Evolutionary conservation across 2,113 vertebrate genomes (phyloP).

Genomic region (Ancistrus triradiatus): DNA sequence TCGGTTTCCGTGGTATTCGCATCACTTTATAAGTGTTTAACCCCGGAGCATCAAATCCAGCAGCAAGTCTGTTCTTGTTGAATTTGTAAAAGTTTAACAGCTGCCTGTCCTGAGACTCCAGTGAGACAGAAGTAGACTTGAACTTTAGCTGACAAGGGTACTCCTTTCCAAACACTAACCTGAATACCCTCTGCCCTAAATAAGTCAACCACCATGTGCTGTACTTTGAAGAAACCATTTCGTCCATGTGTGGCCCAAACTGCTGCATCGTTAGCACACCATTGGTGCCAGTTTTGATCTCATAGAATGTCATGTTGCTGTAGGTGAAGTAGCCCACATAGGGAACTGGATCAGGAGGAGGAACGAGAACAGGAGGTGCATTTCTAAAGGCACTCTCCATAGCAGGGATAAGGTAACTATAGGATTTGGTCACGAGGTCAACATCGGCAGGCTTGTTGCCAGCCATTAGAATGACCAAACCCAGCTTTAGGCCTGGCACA

Average conservation of each 20-base stretch:
- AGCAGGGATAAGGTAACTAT: slow-evolving; percentile 76
- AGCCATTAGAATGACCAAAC: slow-evolving; percentile 81
- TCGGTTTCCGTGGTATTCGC: slow-evolving; percentile 68
- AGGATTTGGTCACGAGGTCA: slow-evolving; percentile 73
- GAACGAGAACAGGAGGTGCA: slow-evolving; percentile 59
- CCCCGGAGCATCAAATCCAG: slow-evolving; percentile 84
- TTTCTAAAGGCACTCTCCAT: slow-evolving; percentile 77
- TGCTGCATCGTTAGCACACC: slow-evolving; percentile 84
- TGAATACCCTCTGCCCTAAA: slow-evolving; percentile 80
- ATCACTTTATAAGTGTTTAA: slow-evolving; percentile 84
- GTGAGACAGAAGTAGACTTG: slow-evolving; percentile 75
- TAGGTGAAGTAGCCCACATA: slow-evolving; percentile 86
- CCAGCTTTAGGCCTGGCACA: slow-evolving; percentile 78
- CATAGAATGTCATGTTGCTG: slow-evolving; percentile 83
- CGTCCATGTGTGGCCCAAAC: slow-evolving; percentile 83
- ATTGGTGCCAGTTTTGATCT: slow-evolving; percentile 73
- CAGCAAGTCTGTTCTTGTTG: slow-evolving; percentile 73
- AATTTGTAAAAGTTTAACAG: slow-evolving; percentile 83
- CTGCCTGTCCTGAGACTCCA: slow-evolving; percentile 86
- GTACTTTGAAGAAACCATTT: slow-evolving; percentile 76
- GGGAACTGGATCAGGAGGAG: slow-evolving; percentile 73
- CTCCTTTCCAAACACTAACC: slow-evolving; percentile 79
- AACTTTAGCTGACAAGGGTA: slow-evolving; percentile 82
- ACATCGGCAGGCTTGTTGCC: slow-evolving; percentile 72
- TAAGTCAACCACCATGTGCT: slow-evolving; percentile 78